Evolutionary conservation across 2,797 vertebrate genomes (phyloP).

Genomic region (Nothura maculosa): DNA sequence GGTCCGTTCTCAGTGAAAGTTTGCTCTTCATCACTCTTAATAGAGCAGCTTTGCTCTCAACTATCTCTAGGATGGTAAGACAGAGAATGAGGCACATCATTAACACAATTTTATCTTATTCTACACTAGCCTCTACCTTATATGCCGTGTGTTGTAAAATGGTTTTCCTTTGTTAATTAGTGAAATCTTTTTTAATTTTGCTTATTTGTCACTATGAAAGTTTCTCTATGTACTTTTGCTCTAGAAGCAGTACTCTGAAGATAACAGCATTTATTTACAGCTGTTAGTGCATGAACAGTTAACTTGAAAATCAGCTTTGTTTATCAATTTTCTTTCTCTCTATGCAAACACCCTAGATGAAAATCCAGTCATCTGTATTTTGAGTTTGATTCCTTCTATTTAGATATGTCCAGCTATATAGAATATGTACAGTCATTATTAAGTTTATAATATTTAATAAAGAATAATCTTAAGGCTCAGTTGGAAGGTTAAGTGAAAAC

Average conservation of each 20-base stretch:
- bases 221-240: neutral
- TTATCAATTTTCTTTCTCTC: neutral
- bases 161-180: slow-evolving; percentile 4
- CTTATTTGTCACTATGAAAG: neutral
- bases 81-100: neutral
- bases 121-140: neutral
- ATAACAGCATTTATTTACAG: neutral
- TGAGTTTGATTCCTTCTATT: neutral
- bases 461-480: neutral
- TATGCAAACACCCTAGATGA: neutral
- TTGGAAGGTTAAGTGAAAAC: neutral
- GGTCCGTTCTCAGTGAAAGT: neutral
- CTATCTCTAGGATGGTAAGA: neutral
- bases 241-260: neutral
- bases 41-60: neutral
- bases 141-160: neutral
- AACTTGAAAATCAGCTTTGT: neutral
- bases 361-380: neutral
- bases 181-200: neutral
- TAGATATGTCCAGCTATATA: neutral
- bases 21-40: neutral
- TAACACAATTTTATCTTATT: neutral
- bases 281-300: neutral
- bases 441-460: neutral
- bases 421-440: neutral